Conservation (phyloP, 1,140 invertebrate genomes). For the Drosophila melanica region DNA sequence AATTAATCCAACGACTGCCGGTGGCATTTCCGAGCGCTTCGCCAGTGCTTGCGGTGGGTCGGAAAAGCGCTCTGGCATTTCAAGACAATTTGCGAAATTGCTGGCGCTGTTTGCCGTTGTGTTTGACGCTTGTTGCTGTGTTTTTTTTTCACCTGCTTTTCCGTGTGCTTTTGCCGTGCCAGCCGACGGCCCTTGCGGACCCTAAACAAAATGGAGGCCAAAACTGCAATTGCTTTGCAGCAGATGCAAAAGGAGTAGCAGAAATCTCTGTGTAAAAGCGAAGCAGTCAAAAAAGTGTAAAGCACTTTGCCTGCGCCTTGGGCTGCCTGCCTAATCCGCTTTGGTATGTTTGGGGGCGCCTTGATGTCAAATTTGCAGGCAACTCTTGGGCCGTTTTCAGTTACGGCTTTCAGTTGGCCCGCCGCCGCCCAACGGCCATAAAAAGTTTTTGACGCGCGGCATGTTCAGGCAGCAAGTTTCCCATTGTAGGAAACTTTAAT, state of each 20-base stretch:
- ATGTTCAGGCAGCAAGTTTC: slow-evolving; percentile 68
- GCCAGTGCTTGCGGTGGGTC: slow-evolving; percentile 51
- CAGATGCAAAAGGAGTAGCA: background rate
- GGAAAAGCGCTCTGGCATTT: slow-evolving; percentile 64
- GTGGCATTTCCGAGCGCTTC: slow-evolving; percentile 70
- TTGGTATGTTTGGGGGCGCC: slow-evolving; percentile 68
- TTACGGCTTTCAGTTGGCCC: slow-evolving; percentile 29
- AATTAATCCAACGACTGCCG: slow-evolving; percentile 80
- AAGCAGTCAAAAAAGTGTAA: slow-evolving; percentile 21
- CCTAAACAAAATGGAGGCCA: slow-evolving; percentile 47
- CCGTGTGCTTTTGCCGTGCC: slow-evolving; percentile 26
- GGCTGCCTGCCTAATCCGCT: slow-evolving; percentile 68
- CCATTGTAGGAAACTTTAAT: slow-evolving; percentile 79
- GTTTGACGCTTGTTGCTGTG: slow-evolving; percentile 29
- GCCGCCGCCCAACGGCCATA: slow-evolving; percentile 37
- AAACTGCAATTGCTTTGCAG: slow-evolving; percentile 45
- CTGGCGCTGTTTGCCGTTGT: slow-evolving; percentile 21
- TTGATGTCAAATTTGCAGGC: slow-evolving; percentile 75
- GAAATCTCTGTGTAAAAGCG: slow-evolving; percentile 30
- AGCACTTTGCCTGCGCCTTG: slow-evolving; percentile 47
- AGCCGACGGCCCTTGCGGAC: slow-evolving; percentile 28
- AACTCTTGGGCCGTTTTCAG: slow-evolving; percentile 53
- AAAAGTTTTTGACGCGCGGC: slow-evolving; percentile 78
- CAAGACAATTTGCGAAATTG: slow-evolving; percentile 79
- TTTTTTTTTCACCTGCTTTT: slow-evolving; percentile 41